Percentiles rank a stretch among this genome's conserved stretches.
Evolutionary conservation across 2,797 vertebrate genomes (phyloP).

Genomic region (Eutrigla gurnardus): DNA sequence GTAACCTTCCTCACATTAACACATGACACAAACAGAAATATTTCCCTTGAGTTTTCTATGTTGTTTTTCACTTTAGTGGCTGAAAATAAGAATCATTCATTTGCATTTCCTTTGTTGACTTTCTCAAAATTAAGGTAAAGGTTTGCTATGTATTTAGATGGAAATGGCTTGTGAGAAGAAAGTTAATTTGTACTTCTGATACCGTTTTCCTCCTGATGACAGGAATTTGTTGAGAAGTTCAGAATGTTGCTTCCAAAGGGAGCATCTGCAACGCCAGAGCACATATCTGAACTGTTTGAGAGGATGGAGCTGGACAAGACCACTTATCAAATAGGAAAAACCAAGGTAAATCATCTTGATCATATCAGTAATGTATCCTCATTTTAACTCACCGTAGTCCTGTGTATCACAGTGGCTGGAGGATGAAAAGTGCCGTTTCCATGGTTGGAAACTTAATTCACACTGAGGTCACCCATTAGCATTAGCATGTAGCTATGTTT

Average conservation of each 20-base stretch:
- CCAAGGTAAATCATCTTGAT: slow-evolving; percentile 84
- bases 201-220: slow-evolving; percentile 25
- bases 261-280: slow-evolving; percentile 79
- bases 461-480: not conserved
- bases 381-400: not conserved
- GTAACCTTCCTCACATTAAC: not conserved
- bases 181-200: slow-evolving; percentile 5
- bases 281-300: slow-evolving; percentile 86
- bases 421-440: not conserved
- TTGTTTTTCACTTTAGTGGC: not conserved
- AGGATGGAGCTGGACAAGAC: slow-evolving; percentile 84
- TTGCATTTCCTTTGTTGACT: not conserved
- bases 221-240: slow-evolving; percentile 94
- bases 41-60: not conserved
- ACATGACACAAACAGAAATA: not conserved
- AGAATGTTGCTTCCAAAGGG: slow-evolving; percentile 90
- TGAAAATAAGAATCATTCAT: not conserved
- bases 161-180: not conserved
- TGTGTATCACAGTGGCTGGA: not conserved
- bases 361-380: not conserved
- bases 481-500: not conserved
- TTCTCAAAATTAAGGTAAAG: not conserved
- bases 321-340: slow-evolving; percentile 93
- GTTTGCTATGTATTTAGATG: not conserved
- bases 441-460: not conserved